phyloP scores from a whole-genome alignment of 2,113 vertebrate species.

The Laticauda laticaudata region DNA sequence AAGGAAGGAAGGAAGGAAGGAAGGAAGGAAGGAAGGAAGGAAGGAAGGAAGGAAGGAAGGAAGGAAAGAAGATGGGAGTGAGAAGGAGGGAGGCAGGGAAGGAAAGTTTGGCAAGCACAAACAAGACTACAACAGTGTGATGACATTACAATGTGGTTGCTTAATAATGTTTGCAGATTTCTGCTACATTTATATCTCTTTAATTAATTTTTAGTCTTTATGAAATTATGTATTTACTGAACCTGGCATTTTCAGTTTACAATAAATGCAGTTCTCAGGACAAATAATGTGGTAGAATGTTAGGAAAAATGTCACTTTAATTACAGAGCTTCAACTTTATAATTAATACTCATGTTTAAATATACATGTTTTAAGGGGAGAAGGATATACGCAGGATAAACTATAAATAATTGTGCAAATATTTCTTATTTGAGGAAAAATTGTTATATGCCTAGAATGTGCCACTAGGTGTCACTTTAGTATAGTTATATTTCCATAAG shows the following conservation, averaged over 20 bases:
- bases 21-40: rapidly evolving
- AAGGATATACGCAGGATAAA: not conserved
- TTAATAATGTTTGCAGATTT: not conserved
- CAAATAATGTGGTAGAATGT: not conserved
- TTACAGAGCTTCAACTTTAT: not conserved
- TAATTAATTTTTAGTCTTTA: not conserved
- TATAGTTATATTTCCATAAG: not conserved
- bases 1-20: too few relatives aligned
- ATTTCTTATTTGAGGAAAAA: not conserved
- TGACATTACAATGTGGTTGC: not conserved
- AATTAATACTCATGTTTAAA: not conserved
- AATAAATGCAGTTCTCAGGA: not conserved
- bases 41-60: too few relatives aligned
- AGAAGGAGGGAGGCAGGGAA: not conserved
- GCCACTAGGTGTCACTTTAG: conserved; percentile 2
- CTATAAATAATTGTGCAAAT: not conserved
- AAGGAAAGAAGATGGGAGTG: not conserved
- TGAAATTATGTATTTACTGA: not conserved
- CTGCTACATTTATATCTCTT: not conserved
- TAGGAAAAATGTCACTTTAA: not conserved
- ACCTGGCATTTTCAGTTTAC: not conserved
- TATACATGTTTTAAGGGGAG: too few relatives aligned
- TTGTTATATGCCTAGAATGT: not conserved
- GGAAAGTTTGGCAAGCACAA: not conserved
- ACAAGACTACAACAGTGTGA: not conserved